Base-by-base conservation (phyloP, 1,140 invertebrate genomes). In the Delia radicum region DNA sequence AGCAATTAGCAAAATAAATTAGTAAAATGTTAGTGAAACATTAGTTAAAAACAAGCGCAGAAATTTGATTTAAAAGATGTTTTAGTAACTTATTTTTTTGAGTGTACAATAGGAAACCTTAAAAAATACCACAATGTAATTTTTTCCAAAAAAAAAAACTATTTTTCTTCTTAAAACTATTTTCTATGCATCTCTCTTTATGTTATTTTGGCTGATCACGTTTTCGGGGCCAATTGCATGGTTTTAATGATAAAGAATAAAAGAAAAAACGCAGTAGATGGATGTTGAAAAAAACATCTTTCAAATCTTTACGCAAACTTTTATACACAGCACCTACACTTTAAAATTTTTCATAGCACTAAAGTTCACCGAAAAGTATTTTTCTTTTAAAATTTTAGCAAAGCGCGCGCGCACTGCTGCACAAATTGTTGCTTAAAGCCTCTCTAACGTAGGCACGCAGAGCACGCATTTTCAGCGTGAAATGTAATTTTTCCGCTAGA, bases 391-490 rank as follows among this genome's bases (percentile, higher is more conserved):
- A 27, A 24, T 27, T 24, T 13, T 27, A 28, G 12, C 21, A 28
- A 12, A 21, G 31, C 29, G 29, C 65, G 37, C 18, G 29, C 29
- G 18, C 18, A 24, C 29, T 33, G 8, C 29, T n/a, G n/a, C n/a
- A n/a, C n/a, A n/a, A n/a, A n/a, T n/a, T n/a, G n/a, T n/a, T n/a
- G n/a, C n/a, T n/a, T n/a, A 33, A 21, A 26, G 31, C 63, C 5
- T 10, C 33, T 12, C 65, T 72, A 48, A 76, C 79, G 79, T 77
- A 31, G 85, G 81, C 83, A 85, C 83, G 83, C 83, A 84, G 83
- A 85, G 81, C 83, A 85, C 83, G 83, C 83, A 85, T 85, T 85
- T 85, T 80, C 81, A 85, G 83, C 83, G 83, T 85, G 83, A 85
- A 85, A 85, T 85, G 83, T 81, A 83, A 85, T 84, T 84, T 84